Percentiles rank a stretch among this genome's conserved stretches.
These are phyloP conservation scores for Miltochrista miniata DNA, from an alignment of 2,888 invertebrate species.

Conservation along the genomic window DNA sequence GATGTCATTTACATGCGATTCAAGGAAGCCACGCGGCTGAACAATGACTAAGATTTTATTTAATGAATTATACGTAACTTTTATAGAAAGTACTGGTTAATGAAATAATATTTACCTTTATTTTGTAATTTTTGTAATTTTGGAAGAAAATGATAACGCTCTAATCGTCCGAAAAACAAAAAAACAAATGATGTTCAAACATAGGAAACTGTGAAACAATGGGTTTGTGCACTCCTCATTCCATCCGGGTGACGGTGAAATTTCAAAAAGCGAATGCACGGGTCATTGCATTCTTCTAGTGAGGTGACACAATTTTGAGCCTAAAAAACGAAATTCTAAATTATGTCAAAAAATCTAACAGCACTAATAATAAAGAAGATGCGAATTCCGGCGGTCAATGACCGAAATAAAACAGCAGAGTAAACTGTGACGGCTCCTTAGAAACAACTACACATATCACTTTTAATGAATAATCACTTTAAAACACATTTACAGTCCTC, in stretches of 20 bases:
- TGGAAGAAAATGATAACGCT: constrained; percentile 81
- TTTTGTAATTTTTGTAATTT: constrained; percentile 83
- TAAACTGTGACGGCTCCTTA: constrained; percentile 72
- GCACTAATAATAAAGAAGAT: constrained; percentile 71
- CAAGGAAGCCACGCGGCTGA: constrained; percentile 73
- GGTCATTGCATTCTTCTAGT: constrained; percentile 75
- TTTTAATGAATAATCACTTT: constrained; percentile 70
- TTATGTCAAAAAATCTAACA: constrained; percentile 63
- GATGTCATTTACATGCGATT: constrained; percentile 73
- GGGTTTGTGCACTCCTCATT: constrained; percentile 81
- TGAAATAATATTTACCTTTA: constrained; percentile 77
- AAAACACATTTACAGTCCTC: constrained; percentile 68
- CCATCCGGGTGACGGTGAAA: constrained; percentile 77
- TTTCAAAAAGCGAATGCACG: constrained; percentile 80
- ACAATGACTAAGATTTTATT: constrained; percentile 44
- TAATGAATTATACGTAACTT: constrained; percentile 21
- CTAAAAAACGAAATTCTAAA: constrained; percentile 73
- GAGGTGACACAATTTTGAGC: constrained; percentile 69
- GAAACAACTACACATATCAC: constrained; percentile 72
- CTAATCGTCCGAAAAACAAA: constrained; percentile 84
- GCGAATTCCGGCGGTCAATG: constrained; percentile 82
- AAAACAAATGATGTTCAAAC: constrained; percentile 84
- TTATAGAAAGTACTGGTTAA: constrained; percentile 30
- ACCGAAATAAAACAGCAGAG: constrained; percentile 81
- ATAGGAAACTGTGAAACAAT: constrained; percentile 83